A percentile compares a stretch with the other conserved stretches of the same genome.
Evolutionary conservation across 2,797 vertebrate genomes (phyloP).

Genomic region (Acanthopagrus latus): DNA sequence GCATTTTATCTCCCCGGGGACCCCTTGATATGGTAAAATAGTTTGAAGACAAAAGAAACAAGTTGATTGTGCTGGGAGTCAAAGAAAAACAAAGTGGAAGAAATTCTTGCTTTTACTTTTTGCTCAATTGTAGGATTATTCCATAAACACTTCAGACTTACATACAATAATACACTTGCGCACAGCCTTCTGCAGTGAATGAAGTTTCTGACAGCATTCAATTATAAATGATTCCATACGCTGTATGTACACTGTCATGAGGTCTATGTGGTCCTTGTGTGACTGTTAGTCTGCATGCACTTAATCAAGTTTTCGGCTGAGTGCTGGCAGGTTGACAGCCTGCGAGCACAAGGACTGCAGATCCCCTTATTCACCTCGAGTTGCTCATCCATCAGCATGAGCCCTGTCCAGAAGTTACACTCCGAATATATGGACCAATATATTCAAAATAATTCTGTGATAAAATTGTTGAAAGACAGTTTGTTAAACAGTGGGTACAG

Average conservation of each 20-base stretch:
- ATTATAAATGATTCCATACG: conserved; percentile 38
- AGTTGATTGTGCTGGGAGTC: conserved; percentile 21
- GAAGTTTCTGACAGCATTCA: not conserved
- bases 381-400: conserved; percentile 54
- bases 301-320: conserved; percentile 64
- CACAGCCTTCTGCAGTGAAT: conserved; percentile 5
- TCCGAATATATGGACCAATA: conserved; percentile 21
- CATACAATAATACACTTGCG: conserved; percentile 14
- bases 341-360: conserved; percentile 36
- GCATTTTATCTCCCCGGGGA: conserved; percentile 46
- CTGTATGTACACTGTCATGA: conserved; percentile 12
- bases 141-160: conserved; percentile 11
- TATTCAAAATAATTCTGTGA: conserved; percentile 22
- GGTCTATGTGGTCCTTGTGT: conserved; percentile 27
- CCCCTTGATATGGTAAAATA: conserved; percentile 43
- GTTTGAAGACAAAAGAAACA: conserved; percentile 33
- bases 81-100: conserved; percentile 8
- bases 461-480: conserved; percentile 16
- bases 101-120: not conserved
- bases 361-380: conserved; percentile 36
- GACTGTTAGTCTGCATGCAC: conserved; percentile 51
- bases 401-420: conserved; percentile 26
- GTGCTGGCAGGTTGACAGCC: conserved; percentile 68
- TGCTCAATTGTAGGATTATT: conserved; percentile 10
- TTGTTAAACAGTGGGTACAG: conserved; percentile 21